Evolutionary conservation across 2,888 invertebrate species (phyloP).

Genomic region (Cryptocephalus moraei): DNA sequence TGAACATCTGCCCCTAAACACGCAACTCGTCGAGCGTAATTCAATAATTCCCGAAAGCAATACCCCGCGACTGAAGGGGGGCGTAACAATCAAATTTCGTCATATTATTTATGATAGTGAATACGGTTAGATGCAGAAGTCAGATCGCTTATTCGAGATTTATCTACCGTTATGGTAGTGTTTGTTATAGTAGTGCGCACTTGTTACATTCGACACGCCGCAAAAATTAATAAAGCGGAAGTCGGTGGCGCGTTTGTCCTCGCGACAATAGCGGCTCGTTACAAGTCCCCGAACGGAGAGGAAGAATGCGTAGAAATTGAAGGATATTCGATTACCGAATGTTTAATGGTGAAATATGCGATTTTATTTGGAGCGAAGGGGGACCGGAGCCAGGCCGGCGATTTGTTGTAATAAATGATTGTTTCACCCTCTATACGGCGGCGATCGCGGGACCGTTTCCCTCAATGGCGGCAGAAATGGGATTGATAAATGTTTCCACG

Average conservation of each 20-base stretch:
- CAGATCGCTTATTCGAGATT: conserved; percentile 16
- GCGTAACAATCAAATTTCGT: conserved; percentile 11
- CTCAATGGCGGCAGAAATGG: too few relatives aligned
- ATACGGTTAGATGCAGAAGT: conserved; percentile 14
- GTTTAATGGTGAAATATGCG: neutral
- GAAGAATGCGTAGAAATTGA: neutral
- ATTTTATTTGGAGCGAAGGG: neutral
- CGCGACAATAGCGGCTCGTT: conserved; percentile 22
- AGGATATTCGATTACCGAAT: neutral
- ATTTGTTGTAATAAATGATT: too few relatives aligned
- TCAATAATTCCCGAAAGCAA: conserved; percentile 1
- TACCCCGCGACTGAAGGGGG: conserved; percentile 11
- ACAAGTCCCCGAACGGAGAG: conserved; percentile 11
- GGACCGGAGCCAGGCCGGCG: too few relatives aligned
- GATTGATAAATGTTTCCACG: too few relatives aligned
- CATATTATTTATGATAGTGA: conserved; percentile 17
- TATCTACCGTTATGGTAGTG: conserved; percentile 23
- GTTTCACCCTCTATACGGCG: too few relatives aligned
- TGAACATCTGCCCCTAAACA: conserved; percentile 20
- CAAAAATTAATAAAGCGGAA: conserved; percentile 28
- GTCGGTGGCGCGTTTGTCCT: conserved; percentile 18
- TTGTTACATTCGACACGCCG: conserved; percentile 21
- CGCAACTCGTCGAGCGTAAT: conserved; percentile 10
- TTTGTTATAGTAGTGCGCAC: conserved; percentile 17
- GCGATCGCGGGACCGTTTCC: too few relatives aligned